Percentiles rank a stretch among this genome's conserved stretches.
These are phyloP conservation scores for Arenaria interpres DNA, from an alignment of 2,113 vertebrate genomes.

Conservation along the genomic window DNA sequence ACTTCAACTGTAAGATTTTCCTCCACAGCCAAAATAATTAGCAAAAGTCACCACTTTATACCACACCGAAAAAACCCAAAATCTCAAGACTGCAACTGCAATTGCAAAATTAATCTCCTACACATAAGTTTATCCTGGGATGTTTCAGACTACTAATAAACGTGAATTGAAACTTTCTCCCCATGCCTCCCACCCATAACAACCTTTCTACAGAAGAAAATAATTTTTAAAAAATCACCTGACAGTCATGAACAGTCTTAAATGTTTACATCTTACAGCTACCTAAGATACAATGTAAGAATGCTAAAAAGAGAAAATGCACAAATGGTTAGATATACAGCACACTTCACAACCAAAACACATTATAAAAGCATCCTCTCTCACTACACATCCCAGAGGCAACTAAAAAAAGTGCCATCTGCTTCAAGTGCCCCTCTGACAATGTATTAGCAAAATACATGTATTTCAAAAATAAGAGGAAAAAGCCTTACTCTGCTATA, in stretches of 20 bases:
- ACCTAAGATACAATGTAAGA: neutral
- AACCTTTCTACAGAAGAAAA: neutral
- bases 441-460: constrained; percentile 28
- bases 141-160: neutral
- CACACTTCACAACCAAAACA: neutral
- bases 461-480: constrained; percentile 17
- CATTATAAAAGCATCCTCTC: neutral
- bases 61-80: neutral
- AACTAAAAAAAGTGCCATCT: neutral
- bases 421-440: neutral
- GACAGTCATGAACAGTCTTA: neutral
- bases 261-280: neutral
- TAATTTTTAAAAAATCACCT: neutral
- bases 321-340: neutral
- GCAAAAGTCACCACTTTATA: neutral
- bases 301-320: neutral
- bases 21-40: neutral
- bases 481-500: constrained; percentile 93
- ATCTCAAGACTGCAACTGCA: neutral
- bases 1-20: neutral
- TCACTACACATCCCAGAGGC: neutral
- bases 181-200: neutral
- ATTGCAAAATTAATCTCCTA: neutral
- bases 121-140: neutral
- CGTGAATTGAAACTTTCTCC: neutral